Conservation (phyloP, 2,888 invertebrate genomes). For the Bellardia pandia region DNA sequence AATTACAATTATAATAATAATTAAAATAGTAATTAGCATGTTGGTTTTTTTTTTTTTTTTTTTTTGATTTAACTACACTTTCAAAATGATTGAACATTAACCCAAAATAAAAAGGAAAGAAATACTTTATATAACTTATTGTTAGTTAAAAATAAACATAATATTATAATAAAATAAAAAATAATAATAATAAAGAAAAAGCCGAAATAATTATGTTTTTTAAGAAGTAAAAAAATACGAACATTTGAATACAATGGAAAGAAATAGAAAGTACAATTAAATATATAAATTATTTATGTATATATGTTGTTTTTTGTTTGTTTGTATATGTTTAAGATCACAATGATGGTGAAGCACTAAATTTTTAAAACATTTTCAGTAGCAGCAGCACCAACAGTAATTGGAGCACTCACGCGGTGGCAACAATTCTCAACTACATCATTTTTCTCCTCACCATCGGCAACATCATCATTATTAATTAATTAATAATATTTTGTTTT, state of each 20-base stretch:
- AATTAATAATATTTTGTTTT: conserved; percentile 5
- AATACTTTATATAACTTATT: conserved; percentile 67
- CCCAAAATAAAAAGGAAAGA: conserved; percentile 52
- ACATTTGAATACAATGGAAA: conserved; percentile 63
- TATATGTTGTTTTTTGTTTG: conserved; percentile 43
- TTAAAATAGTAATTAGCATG: conserved; percentile 51
- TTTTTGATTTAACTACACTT: conserved; percentile 69
- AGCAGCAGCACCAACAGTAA: conserved; percentile 68
- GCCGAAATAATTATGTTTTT: conserved; percentile 7
- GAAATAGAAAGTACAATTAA: conserved; percentile 64
- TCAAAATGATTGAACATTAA: conserved; percentile 61
- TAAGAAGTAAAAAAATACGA: conserved; percentile 58
- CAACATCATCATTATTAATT: not conserved
- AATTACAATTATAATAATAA: conserved; percentile 68
- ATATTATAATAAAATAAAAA: conserved; percentile 28
- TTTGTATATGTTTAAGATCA: conserved; percentile 68
- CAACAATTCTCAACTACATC: conserved; percentile 38
- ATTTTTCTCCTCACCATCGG: conserved; percentile 15
- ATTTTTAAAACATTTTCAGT: conserved; percentile 49
- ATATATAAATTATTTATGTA: conserved; percentile 53
- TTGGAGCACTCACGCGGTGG: conserved; percentile 52
- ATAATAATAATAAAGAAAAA: conserved; percentile 19
- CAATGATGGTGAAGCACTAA: conserved; percentile 69
- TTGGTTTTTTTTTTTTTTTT: conserved; percentile 33
- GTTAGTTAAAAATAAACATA: conserved; percentile 58